Evolutionary conservation across 1,140 invertebrate genomes (phyloP).

Genomic region (Tyrophagus putrescentiae): DNA sequence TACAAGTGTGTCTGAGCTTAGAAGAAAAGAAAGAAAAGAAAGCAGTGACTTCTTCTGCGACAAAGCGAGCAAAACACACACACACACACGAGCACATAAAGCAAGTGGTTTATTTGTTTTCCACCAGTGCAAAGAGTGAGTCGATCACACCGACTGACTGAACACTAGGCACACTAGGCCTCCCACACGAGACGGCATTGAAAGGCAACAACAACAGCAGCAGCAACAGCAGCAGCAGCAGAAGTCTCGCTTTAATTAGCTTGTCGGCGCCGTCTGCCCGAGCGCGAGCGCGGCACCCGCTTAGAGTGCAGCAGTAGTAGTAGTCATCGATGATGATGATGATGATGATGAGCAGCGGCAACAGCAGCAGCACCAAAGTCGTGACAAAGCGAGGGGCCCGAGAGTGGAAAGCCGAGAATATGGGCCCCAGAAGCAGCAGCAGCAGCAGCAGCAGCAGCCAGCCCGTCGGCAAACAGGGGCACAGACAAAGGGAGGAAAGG

Average conservation of each 20-base stretch:
- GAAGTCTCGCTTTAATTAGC: slow-evolving; percentile 9
- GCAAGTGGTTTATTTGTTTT: slow-evolving; percentile 1
- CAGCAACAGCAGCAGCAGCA: neutral
- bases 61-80: neutral
- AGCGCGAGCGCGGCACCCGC: neutral
- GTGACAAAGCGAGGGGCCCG: slow-evolving; percentile 1
- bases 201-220: neutral
- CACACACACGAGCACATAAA: neutral
- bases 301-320: no score
- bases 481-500: slow-evolving; percentile 4
- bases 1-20: no score
- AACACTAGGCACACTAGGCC: no score
- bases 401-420: no score
- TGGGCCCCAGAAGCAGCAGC: no score
- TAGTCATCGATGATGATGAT: slow-evolving; percentile 13
- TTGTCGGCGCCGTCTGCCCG: slow-evolving; percentile 17
- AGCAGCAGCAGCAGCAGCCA: neutral
- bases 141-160: neutral
- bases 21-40: no score
- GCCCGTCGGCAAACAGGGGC: neutral
- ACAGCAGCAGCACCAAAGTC: neutral
- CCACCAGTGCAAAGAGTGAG: neutral
- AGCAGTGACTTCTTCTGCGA: no score
- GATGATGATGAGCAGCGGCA: slow-evolving; percentile 3
- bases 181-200: neutral